Percentiles rank a stretch among this genome's conserved stretches.
Evolutionary conservation across 2,797 vertebrate genomes (phyloP).

Genomic region (Rhincodon typus): DNA sequence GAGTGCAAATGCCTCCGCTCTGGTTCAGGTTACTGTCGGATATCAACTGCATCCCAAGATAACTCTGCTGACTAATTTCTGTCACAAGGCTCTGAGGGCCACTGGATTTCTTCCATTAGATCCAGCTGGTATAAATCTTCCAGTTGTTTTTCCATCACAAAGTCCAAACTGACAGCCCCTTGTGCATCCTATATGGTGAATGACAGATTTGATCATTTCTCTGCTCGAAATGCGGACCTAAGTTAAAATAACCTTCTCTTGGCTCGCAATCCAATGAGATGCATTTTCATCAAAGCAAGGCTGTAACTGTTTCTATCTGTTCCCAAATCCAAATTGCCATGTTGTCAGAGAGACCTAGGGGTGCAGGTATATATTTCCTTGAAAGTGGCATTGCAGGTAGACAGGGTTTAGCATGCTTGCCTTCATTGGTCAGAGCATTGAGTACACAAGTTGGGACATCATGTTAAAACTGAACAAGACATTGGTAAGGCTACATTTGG

Average conservation of each 20-base stretch:
- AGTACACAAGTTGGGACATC: too few species aligned
- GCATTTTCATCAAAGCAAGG: not conserved
- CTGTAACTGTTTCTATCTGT: not conserved
- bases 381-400: too few species aligned
- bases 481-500: too few species aligned
- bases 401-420: too few species aligned
- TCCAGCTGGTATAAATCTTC: not conserved
- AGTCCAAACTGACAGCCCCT: not conserved
- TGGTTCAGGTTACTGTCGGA: not conserved
- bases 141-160: not conserved
- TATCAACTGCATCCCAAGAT: not conserved
- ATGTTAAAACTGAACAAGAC: too few species aligned
- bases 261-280: not conserved
- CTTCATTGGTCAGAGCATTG: too few species aligned
- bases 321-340: not conserved
- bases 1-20: too few species aligned
- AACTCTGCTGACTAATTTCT: not conserved
- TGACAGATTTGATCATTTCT: not conserved
- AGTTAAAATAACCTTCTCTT: not conserved
- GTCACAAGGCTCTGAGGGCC: not conserved
- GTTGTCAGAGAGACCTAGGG: too few species aligned
- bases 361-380: too few species aligned
- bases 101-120: not conserved
- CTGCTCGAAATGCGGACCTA: not conserved
- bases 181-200: not conserved